These are phyloP conservation scores for Coranthus polyacanthus DNA, from an alignment of 2,797 vertebrate genomes.

Conservation along the genomic window DNA sequence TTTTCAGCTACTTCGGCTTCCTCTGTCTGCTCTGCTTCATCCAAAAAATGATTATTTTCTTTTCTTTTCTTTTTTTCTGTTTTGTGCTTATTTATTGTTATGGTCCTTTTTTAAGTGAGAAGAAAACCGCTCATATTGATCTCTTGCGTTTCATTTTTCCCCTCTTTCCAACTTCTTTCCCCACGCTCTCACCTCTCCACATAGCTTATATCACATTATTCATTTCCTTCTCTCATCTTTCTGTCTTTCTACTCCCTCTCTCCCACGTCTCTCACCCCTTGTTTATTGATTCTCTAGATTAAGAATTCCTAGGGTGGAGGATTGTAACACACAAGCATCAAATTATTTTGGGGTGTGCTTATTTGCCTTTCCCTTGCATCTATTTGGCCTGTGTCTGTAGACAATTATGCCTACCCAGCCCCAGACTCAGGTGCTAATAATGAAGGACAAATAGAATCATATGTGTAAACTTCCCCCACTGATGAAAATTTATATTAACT, in stretches of 20 bases:
- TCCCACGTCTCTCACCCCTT: conserved; percentile 88
- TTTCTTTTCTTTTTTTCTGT: background rate
- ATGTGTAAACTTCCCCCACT: conserved; percentile 99
- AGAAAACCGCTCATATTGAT: conserved; percentile 49
- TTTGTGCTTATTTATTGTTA: conserved; percentile 26
- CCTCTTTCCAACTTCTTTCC: conserved; percentile 36
- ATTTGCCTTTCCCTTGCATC: conserved; percentile 99
- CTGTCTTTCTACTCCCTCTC: conserved; percentile 37
- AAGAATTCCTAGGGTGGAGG: conserved; percentile 98
- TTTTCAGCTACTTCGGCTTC: conserved; percentile 66
- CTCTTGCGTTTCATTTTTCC: conserved; percentile 9
- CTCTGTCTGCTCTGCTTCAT: conserved; percentile 15
- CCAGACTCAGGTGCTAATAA: conserved; percentile 99
- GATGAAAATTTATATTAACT: conserved; percentile 99
- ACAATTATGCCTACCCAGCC: conserved; percentile 99
- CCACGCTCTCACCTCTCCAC: conserved; percentile 57
- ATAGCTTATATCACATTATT: conserved; percentile 71
- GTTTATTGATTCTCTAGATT: conserved; percentile 99
- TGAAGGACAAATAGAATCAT: conserved; percentile 99
- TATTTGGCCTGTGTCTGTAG: conserved; percentile 99
- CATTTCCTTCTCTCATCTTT: conserved; percentile 69
- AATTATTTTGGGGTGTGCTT: conserved; percentile 99
- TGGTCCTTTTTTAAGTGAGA: conserved; percentile 26
- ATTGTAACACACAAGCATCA: conserved; percentile 99
- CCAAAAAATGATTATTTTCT: conserved; percentile 3